Conservation (phyloP, 2,113 vertebrate genomes). For the Natator depressus region DNA sequence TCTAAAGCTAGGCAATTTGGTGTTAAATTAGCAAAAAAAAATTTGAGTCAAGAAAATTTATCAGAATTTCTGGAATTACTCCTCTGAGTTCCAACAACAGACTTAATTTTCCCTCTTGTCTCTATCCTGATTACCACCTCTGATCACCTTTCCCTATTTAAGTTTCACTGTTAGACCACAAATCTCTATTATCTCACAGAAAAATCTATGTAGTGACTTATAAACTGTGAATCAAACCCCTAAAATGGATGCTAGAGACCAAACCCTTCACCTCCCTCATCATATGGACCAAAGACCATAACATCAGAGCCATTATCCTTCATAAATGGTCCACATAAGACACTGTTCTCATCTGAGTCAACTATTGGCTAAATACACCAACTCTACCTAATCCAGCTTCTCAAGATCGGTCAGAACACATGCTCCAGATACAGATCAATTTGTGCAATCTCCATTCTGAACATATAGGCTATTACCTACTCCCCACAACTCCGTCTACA, state of each 20-base stretch:
- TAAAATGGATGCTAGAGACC: background rate
- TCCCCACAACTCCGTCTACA: background rate
- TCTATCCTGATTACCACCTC: background rate
- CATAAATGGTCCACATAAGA: background rate
- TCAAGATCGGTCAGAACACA: background rate
- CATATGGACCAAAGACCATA: background rate
- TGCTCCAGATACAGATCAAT: background rate
- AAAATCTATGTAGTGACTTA: background rate
- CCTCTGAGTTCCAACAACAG: background rate
- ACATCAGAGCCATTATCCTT: background rate
- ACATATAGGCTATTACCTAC: background rate
- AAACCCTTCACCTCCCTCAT: background rate
- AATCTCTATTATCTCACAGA: background rate
- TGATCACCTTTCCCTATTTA: background rate
- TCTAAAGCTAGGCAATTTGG: background rate
- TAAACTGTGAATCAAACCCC: background rate
- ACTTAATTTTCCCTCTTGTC: background rate
- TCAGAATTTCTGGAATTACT: background rate
- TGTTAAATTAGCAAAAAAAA: background rate
- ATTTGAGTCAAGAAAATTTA: background rate
- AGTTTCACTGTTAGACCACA: background rate
- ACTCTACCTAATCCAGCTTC: background rate
- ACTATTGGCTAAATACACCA: background rate
- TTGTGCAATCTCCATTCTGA: background rate
- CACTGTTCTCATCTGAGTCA: background rate